These are phyloP conservation scores for Tapirus terrestris DNA, from an alignment of 2,113 vertebrate species.

Conservation along the genomic window DNA sequence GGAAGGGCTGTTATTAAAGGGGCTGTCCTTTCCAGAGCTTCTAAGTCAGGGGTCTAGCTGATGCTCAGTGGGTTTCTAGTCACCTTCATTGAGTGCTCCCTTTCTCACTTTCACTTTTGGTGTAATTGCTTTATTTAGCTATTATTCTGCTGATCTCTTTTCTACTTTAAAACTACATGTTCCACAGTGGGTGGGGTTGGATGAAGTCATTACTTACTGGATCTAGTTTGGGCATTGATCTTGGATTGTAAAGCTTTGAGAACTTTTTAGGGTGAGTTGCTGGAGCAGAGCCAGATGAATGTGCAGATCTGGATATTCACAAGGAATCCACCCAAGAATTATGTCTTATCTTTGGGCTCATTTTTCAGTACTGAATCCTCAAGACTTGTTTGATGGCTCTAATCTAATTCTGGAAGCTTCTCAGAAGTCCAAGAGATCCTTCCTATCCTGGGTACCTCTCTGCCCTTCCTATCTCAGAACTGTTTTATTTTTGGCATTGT, in stretches of 20 bases:
- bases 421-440: conserved; percentile 14
- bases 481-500: conserved; percentile 66
- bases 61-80: neutral
- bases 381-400: conserved; percentile 13
- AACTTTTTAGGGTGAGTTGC: neutral
- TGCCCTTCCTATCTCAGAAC: neutral
- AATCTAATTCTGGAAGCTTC: conserved; percentile 43
- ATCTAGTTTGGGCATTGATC: conserved; percentile 42
- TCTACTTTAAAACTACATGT: conserved; percentile 44
- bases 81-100: neutral
- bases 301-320: neutral
- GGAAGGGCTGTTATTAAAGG: neutral
- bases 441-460: neutral
- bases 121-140: conserved; percentile 48
- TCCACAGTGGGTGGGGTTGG: neutral
- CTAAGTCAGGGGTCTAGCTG: neutral
- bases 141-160: neutral
- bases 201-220: neutral
- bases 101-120: conserved; percentile 27
- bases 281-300: neutral
- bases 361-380: conserved; percentile 8
- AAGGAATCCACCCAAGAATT: neutral
- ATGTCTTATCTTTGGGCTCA: neutral
- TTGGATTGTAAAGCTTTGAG: conserved; percentile 5
- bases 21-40: neutral